Evolutionary conservation across 2,888 invertebrate genomes (phyloP), one percentile per base, ranked within the genome.

Genomic region (Timema cristinae): DNA sequence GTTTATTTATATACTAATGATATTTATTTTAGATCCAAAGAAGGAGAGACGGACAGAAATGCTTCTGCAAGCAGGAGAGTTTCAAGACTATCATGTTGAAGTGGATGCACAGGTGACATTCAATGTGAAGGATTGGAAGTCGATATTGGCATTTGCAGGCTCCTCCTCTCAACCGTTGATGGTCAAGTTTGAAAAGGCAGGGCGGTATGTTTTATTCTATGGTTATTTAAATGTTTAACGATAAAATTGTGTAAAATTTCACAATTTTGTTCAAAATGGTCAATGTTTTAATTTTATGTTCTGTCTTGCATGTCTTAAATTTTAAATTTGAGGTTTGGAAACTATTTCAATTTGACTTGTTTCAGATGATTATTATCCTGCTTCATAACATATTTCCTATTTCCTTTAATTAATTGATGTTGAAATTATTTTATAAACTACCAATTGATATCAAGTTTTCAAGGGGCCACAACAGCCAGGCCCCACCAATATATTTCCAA

Each of bases 101-200:
- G 81, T 85, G 70, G 90, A 91, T 77, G 88, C 91, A 0, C 86
- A 87, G 47, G 87, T 96, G 50, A 95, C 95, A 76, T 95, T 95
- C 82, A 92, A 93, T 75, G 83, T 95, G 69, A 94, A 92, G 81
- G 95, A 95, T 79, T 88, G 96, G 72, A 84, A 90, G 80, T 93
- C 95, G 1, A 86, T 94, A 15, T 82, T 95, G 47, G 83, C 86
- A 48, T 94, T 95, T 83, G 91, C 93, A 0, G 96, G 95, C 81
- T 85, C 87, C 1, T 84, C 91, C 9, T 88, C 86, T 78, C 83
- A 92, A 70, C 89, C 90, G 69, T 78, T 95, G 6, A 85, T 87
- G 66, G 80, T 93, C 61, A 87, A 89, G 79, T 95, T 95, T 84
- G 91, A 92, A 80, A 86, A 85, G 54, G 88, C 91, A 69, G 95